phyloP scores from a whole-genome alignment of 1,140 invertebrate genomes.

The Caenorhabditis remanei region DNA sequence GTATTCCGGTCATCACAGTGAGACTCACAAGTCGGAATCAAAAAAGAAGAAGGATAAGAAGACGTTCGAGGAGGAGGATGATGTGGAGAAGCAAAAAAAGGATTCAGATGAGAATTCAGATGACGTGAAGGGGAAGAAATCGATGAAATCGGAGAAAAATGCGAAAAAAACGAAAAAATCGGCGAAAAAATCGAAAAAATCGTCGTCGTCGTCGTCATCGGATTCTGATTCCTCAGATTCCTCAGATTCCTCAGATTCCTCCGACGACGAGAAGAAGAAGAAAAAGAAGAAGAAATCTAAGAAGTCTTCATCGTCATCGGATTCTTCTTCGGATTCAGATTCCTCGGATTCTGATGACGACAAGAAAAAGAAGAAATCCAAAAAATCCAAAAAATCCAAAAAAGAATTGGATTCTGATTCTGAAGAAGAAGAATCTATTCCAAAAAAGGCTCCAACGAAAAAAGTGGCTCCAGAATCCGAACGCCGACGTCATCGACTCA shows the following conservation, averaged over 20 bases:
- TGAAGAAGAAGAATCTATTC: neutral
- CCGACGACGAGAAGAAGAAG: neutral
- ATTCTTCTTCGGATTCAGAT: neutral
- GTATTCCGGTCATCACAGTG: conserved; percentile 1
- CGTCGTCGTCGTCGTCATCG: neutral
- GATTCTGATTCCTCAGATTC: neutral
- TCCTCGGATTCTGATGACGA: neutral
- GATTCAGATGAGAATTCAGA: neutral
- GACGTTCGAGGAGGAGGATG: conserved; percentile 15
- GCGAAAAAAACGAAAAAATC: neutral
- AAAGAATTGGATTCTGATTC: neutral
- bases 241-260: neutral
- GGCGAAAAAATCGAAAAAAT: neutral
- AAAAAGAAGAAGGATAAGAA: conserved; percentile 44
- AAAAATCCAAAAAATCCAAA: neutral
- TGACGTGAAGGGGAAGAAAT: neutral
- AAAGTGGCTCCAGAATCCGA: neutral
- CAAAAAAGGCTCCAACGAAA: neutral
- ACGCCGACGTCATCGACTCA: neutral
- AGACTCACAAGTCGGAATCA: neutral
- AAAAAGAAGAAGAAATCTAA: neutral
- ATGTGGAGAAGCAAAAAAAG: neutral
- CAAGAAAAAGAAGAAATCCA: neutral
- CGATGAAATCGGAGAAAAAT: neutral
- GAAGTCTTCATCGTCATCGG: neutral